Base-by-base conservation (phyloP, 2,797 vertebrate species). In the Heteromormyrus szaboi region DNA sequence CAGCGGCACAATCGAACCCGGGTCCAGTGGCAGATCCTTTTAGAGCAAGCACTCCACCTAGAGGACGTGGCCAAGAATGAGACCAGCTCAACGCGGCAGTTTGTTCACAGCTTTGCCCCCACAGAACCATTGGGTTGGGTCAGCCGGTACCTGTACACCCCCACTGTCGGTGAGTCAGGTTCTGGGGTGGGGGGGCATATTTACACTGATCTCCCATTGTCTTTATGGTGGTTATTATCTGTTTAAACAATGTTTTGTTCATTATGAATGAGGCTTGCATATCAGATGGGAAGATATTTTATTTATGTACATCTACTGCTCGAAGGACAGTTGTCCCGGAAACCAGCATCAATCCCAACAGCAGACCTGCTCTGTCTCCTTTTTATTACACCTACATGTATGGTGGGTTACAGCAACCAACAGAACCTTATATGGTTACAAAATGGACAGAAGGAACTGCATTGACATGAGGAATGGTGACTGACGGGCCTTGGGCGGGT, bases 31-130 rank as follows among this genome's bases (percentile, higher is more conserved):
- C 96, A 97, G 89, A 98, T 99, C 93, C 97, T 99, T 86, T 93
- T 99, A 92, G 97, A 98, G 90, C 96, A 98, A 95, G 98, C 98
- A 4, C 96, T 99, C 93, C 97, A 98, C 90, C 94, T 99, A 86
- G 98, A 99, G 94, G 98, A 99, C 51, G 97, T 99, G 33, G 96
- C 98, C 86, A 98, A 98, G 94, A 99, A 99, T 79, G 98, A 99
- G 95, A 97, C 94, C 81, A 98, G 97, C 89, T 95, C 95, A 4
- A 93, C 95, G 86, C 97, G 90, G 87, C 97, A 98, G 92, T 99
- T 99, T 89, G 94, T 98, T 91, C 97, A 96, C 92, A 98, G 97
- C 62, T 99, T 99, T 95, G 97, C 96, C 9, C 94, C 96, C 0
- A 92, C 94, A 0, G 97, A 98, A 89, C 94, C 97, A 11, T 92